Base-by-base conservation (phyloP, 2,888 invertebrate genomes). In the Aspidiotus rigidus region DNA sequence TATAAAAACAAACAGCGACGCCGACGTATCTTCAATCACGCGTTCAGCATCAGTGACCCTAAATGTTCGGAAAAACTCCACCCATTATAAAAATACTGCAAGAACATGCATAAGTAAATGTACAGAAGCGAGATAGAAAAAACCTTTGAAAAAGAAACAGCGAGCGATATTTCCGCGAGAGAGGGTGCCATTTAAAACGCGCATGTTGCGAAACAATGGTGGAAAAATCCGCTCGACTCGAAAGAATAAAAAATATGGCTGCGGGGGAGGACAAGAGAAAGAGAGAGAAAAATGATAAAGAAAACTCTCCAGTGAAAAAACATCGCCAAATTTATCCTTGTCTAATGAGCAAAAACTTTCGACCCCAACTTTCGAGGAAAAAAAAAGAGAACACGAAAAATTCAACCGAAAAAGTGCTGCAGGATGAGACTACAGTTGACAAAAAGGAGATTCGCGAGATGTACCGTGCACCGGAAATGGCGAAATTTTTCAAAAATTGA, bases 171-270 rank as follows among this genome's bases (percentile, higher is more conserved):
- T 28, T 28, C 28, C 28, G 28, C 28, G 28, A 28, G 28, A 28
- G 28, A 62, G 62, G 62, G 62, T 62, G 62, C 62, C 41, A 41
- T 62, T 62, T 42, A 15, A 28, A 62, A 62, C 62, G 62, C 62
- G 62, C 62, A 62, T 62, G 62, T 62, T 62, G 15, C 62, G n/a
- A 62, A 41, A 62, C 62, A 62, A 62, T 62, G 62, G 62, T n/a
- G 42, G 62, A 41, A 44, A 62, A 62, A 59, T 16, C 17, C 16
- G 28, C 28, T 28, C 57, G 57, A 57, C 16, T 57, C 2, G 17
- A 57, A 57, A 57, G 57, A 57, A 57, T 57, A 57, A 13, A 49
- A 13, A 57, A 57, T 7, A 57, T 57, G 57, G 57, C 11, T n/a
- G 28, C 57, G n/a, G 16, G 16, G 16, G 16, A 57, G 17, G 17